Conservation (phyloP, 1,140 invertebrate species). For the Acromyrmex echinatior region DNA sequence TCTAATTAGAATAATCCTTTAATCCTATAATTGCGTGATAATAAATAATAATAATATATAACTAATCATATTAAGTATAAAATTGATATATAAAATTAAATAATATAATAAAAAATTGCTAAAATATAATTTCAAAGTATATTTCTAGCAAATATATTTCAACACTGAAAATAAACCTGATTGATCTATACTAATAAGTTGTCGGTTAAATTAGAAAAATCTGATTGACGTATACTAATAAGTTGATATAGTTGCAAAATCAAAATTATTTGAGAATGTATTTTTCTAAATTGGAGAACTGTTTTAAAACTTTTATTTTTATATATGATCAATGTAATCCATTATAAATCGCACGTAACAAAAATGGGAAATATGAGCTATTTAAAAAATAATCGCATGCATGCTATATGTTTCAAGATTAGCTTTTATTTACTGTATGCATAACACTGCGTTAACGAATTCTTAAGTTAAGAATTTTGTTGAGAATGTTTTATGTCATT, state of each 20-base stretch:
- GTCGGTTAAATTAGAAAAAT: too few species aligned
- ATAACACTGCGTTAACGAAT: background rate
- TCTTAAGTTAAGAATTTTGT: background rate
- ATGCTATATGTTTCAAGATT: constrained; percentile 17
- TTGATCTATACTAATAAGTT: too few species aligned
- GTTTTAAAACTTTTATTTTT: background rate
- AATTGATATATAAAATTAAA: background rate
- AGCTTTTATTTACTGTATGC: background rate
- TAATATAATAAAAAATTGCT: background rate
- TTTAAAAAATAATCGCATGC: constrained; percentile 6
- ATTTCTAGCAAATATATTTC: background rate
- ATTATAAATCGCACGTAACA: background rate
- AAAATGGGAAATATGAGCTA: background rate
- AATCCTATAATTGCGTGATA: background rate
- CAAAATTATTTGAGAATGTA: background rate
- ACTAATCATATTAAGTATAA: background rate
- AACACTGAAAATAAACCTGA: too few species aligned
- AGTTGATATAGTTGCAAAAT: background rate
- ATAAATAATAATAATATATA: too few species aligned
- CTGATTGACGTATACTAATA: too few species aligned
- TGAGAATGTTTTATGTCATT: background rate
- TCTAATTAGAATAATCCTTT: background rate
- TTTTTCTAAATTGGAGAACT: background rate
- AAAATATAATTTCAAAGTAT: background rate
- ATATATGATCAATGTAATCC: background rate